A percentile compares a stretch with the other conserved stretches of the same genome.
These are phyloP conservation scores for Leucoma salicis DNA, from an alignment of 2,888 invertebrate genomes.

Conservation along the genomic window DNA sequence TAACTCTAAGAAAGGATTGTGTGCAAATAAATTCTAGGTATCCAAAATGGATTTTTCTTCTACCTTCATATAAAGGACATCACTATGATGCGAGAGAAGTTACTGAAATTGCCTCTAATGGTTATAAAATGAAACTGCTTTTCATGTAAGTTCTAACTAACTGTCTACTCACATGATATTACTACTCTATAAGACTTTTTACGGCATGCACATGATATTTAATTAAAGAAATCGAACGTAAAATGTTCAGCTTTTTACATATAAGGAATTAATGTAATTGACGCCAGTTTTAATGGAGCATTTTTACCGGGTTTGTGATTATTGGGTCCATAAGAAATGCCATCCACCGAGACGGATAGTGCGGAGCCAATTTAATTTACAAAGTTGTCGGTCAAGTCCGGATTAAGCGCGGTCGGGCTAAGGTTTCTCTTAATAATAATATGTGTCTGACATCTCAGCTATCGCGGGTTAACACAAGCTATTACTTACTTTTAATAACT, in stretches of 20 bases:
- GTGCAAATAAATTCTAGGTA: no score
- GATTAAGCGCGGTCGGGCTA: slow-evolving; percentile 54
- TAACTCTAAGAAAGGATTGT: no score
- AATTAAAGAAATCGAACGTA: slow-evolving; percentile 60
- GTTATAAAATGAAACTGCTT: no score
- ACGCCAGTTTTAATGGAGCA: slow-evolving; percentile 73
- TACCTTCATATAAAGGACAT: no score
- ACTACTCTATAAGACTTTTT: slow-evolving; percentile 61
- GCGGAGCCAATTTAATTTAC: slow-evolving; percentile 75
- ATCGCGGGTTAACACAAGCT: slow-evolving; percentile 44
- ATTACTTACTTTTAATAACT: no score
- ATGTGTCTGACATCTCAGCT: slow-evolving; percentile 39
- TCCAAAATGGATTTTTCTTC: no score
- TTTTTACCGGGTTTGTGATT: slow-evolving; percentile 69
- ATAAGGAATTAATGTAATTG: slow-evolving; percentile 75
- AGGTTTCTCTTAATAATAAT: slow-evolving; percentile 55
- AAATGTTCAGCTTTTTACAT: slow-evolving; percentile 61
- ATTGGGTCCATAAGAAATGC: slow-evolving; percentile 66
- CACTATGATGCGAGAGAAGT: no score
- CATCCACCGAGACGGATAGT: slow-evolving; percentile 61
- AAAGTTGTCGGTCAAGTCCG: slow-evolving; percentile 71
- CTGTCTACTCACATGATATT: no score
- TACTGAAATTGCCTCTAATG: no score
- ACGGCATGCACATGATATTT: slow-evolving; percentile 64
- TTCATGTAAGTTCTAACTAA: no score